Evolutionary conservation across 2,113 vertebrate genomes (phyloP).

Genomic region (Oriolus oriolus): DNA sequence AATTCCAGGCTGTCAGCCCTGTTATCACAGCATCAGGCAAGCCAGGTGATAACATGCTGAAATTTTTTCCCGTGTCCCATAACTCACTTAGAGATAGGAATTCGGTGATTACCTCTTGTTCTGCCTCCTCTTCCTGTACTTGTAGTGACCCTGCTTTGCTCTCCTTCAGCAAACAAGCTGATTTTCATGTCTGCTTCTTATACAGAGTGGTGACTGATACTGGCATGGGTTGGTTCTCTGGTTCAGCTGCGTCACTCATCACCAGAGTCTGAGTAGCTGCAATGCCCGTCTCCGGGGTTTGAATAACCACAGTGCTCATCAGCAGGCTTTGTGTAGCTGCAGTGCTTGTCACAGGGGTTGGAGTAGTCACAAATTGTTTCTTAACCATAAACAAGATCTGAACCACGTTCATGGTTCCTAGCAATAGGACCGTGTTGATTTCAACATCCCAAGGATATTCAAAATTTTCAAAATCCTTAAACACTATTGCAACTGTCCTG

Average conservation of each 20-base stretch:
- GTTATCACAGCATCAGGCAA: neutral
- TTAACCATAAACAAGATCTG: too few relatives aligned
- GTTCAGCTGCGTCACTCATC: neutral
- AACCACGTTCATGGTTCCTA: neutral
- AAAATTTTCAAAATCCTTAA: neutral
- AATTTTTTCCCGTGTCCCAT: neutral
- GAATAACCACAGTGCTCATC: neutral
- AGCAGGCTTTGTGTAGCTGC: neutral
- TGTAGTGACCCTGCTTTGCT: neutral
- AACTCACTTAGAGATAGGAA: neutral
- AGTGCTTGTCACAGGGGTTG: neutral
- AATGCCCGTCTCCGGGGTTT: accelerated
- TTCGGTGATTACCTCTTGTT: neutral
- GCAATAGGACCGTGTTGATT: neutral
- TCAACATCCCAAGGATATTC: neutral
- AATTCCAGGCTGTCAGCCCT: neutral
- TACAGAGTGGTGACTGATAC: neutral
- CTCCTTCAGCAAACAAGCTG: neutral
- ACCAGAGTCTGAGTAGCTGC: neutral
- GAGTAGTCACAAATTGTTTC: neutral
- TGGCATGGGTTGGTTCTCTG: neutral
- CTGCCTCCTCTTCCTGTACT: neutral
- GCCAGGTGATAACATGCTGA: neutral
- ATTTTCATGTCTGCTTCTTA: neutral
- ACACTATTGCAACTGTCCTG: neutral